Conservation (phyloP, 64 coral and sea anemone genomes). For the Actinia tenebrosa region DNA sequence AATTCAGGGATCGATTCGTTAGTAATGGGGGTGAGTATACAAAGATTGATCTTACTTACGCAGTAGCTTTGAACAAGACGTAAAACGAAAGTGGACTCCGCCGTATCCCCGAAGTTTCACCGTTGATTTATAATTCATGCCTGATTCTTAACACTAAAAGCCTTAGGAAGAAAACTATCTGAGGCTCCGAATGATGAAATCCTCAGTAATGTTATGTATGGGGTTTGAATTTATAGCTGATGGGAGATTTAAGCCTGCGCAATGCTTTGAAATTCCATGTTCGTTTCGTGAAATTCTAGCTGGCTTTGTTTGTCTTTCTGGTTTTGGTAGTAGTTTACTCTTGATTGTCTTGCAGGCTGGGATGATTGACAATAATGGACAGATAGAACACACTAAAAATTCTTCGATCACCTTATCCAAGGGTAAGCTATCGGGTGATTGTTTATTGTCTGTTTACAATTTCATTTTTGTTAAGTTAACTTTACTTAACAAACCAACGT, state of each 20-base stretch:
- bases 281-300: slow-evolving; percentile 1
- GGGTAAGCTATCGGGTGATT: slow-evolving; percentile 14
- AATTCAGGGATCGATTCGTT: slow-evolving; percentile 69
- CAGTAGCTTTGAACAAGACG: not conserved
- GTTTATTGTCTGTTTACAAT: slow-evolving; percentile 1
- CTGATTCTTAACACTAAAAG: not conserved
- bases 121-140: slow-evolving; percentile 9
- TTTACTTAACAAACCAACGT: not conserved
- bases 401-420: slow-evolving; percentile 31
- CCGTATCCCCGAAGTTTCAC: not conserved
- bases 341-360: slow-evolving; percentile 62
- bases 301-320: slow-evolving; percentile 8
- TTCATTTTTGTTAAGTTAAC: not conserved
- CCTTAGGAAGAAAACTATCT: not conserved
- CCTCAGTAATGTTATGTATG: slow-evolving; percentile 27
- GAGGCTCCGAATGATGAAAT: not conserved
- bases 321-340: not conserved
- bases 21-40: slow-evolving; percentile 66
- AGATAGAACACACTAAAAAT: slow-evolving; percentile 58
- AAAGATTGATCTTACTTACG: not conserved
- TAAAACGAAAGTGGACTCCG: slow-evolving; percentile 8
- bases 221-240: slow-evolving; percentile 64
- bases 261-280: slow-evolving; percentile 13
- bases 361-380: slow-evolving; percentile 86
- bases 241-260: not conserved